These are phyloP conservation scores for Erythrocebus patas DNA, from an alignment of 2,113 vertebrate species.

Conservation along the genomic window DNA sequence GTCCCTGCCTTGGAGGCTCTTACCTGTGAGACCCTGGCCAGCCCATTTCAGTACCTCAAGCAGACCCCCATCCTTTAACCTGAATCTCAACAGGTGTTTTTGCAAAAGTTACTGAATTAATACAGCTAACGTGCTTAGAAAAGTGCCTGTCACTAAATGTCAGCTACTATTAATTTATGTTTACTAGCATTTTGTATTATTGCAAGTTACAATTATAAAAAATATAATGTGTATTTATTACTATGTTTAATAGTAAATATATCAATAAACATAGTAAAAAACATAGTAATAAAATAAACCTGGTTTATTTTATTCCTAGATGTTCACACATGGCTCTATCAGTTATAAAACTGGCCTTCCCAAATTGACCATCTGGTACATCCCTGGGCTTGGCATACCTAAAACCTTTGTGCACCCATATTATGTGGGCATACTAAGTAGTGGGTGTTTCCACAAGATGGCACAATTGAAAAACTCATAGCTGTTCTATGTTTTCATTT, in stretches of 20 bases:
- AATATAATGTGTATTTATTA: not conserved
- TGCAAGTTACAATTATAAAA: not conserved
- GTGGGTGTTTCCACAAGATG: constrained; percentile 28
- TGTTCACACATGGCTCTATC: too few species aligned
- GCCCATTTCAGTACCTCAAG: not conserved
- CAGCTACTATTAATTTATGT: not conserved
- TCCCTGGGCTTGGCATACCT: not conserved
- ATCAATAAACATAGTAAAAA: too few species aligned
- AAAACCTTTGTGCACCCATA: not conserved
- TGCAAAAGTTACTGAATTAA: not conserved
- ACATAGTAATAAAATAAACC: too few species aligned
- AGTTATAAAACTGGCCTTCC: not conserved
- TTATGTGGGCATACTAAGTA: not conserved
- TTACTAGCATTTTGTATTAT: not conserved
- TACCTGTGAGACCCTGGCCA: not conserved
- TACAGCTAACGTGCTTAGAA: not conserved
- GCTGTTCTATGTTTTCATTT: not conserved
- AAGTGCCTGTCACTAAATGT: not conserved
- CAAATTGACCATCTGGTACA: rapidly evolving
- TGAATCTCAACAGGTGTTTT: not conserved
- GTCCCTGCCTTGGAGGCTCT: not conserved
- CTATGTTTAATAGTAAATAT: not conserved
- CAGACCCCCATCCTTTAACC: not conserved
- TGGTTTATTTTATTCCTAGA: not conserved
- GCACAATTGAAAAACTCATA: not conserved